Base-by-base conservation (phyloP, 2,797 vertebrate species). In the Anguilla marmorata region DNA sequence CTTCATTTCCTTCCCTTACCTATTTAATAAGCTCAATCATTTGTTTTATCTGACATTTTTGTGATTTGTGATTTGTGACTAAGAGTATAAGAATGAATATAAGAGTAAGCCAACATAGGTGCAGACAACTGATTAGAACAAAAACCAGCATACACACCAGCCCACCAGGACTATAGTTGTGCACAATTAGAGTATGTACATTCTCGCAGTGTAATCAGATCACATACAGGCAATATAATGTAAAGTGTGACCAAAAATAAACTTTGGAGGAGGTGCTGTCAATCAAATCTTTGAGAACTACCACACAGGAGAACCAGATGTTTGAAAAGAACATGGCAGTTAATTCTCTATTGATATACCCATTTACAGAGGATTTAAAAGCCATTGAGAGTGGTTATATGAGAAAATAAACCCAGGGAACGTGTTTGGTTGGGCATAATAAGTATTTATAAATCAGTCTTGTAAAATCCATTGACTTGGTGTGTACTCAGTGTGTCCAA, bases 371-470 rank as follows among this genome's bases (percentile, higher is more conserved):
- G 79, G 79, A 50, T 82, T 50, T 82, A 50, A 82, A 82, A 82
- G 41, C 21, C 41, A 82, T 41, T 19, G 16, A 48, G 7, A 50
- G 79, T n/a, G 33, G 33, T 76, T 76, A 33, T 41, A 45, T 82
- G 41, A n/a, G 79, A 82, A 82, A 82, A 82, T 82, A 50, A 50
- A 82, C 79, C 79, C 79, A 82, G 79, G 19, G 45, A 82, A 48
- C 9, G 45, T 82, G 79, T 50, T 82, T 82, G 79, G 79, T 82
- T 82, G 79, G 79, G 50, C 45, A 11, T 82, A 82, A 50, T 21
- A 82, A 50, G 79, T n/a, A 82, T 82, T 50, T 82, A 82, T 82
- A 82, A 82, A 82, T 82, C 79, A 50, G 45, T 82, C 45, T 82
- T 82, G 79, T 48, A 50, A 48, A 82, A 82, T 48, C 41, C 41